Base-by-base conservation (phyloP, 2,797 vertebrate species). In the Oceanodroma leucorhoa region DNA sequence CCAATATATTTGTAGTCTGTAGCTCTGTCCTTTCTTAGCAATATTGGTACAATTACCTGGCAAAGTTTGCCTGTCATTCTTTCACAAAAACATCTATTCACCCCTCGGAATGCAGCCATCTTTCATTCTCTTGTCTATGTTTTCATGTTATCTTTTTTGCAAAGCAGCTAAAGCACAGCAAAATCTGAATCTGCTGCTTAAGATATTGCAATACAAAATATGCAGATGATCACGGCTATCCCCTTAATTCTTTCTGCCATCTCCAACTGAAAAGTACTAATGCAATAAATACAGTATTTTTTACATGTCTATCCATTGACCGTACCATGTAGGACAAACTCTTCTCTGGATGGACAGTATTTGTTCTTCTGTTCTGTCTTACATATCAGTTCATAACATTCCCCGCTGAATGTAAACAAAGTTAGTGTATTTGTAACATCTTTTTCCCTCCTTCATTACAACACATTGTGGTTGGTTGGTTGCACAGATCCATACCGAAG, bases 381-480 rank as follows among this genome's bases (percentile, higher is more conserved):
- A 21, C 4, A 0, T 5, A 1, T 41, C 18, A 23, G 11, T 34
- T 82, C 17, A 4, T 18, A 72, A 2, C 41, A 14, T 21, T 78
- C 26, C 15, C 22, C 36, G 15, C n/a, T 70, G 32, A 83, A 40
- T 48, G 38, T 78, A 76, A 55, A 50, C 7, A 7, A 54, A 77
- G 13, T 12, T 58, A 11, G 13, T 30, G 11, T 30, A 21, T 26
- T 38, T 70, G 19, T 30, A 65, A 15, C 9, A 9, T 14, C n/a
- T 84, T 60, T 85, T 51, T 32, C 18, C 23, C 29, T 66, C 17
- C 26, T 48, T 58, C 38, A 14, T 27, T 43, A 19, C 14, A 61
- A 23, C 11, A 43, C 5, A 1, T 26, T 0, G 0, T 61, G 10
- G 11, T 13, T 54, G 40, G 4, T 40, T 69, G 36, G 11, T 34